Evolutionary conservation across 2,888 invertebrate species (phyloP), one percentile per base, ranked within the genome.

Genomic region (Heliconius erato): DNA sequence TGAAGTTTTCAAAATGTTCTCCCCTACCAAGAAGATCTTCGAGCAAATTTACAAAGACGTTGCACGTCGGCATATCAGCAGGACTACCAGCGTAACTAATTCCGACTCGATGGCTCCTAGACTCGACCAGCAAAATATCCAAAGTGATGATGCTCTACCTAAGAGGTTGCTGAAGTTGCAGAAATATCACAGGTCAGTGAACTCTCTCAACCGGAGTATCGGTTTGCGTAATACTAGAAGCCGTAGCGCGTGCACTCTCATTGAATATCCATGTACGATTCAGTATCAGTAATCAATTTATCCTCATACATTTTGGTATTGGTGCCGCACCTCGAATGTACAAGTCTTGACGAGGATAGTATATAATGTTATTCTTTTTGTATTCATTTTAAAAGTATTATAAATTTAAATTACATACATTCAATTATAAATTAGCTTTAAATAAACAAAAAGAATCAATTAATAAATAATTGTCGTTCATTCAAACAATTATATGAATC

Each of bases 1-100:
- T 23, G 68, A 93, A 90, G 85, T 93, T 90, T 1, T 72, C 72
- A 72, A 49, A 84, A 96, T 96, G 96, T 94, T 93, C 89, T 91
- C 93, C 19, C n/a, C 72, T 7, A 91, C 95, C 72, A 93, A 91
- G 91, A 94, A 92, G 87, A 93, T 89, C 88, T 88, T 95, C 82
- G 87, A 95, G 80, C 93, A 94, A 87, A 89, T 92, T 77, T 95
- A 95, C 89, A 94, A 92, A 88, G 93, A 94, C 87, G 96, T 96
- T 87, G 88, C 96, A 79, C 93, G 95, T 87, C 92, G 96, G 84
- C 94, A 95, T 84, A 97, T 97, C 86, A 97, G 96, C 91, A 97
- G 97, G 91, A 97, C 97, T 0, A 96, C 96, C 28, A 96, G 96
- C 89, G 96, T 96, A 74, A 96, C 96, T 23, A 97, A 97, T 89